A percentile compares a stretch with the other conserved stretches of the same genome.
Conservation (phyloP, 2,888 invertebrate genomes). For the Rotaria sp. region DNA sequence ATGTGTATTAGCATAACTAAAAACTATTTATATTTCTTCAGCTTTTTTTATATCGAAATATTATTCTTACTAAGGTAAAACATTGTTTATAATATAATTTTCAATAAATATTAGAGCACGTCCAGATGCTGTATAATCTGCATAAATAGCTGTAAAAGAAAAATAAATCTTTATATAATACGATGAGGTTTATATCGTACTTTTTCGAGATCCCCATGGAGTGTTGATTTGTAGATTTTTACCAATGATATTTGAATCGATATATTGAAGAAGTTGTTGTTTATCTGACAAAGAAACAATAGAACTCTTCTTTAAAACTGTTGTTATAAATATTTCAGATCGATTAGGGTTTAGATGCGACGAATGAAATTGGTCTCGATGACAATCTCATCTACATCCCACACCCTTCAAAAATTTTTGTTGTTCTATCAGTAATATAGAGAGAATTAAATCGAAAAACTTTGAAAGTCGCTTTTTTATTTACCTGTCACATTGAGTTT, state of each 20-base stretch:
- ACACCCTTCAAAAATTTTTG: no score
- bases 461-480: no score
- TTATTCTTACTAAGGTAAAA: not conserved
- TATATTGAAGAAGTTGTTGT: not conserved
- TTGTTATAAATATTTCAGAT: no score
- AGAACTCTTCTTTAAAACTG: no score
- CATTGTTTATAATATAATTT: slow-evolving; percentile 11
- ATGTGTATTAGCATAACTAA: slow-evolving; percentile 45
- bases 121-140: slow-evolving; percentile 42
- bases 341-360: no score
- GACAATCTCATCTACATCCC: no score
- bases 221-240: not conserved
- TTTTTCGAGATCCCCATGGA: not conserved
- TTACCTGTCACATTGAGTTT: no score
- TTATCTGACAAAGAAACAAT: no score
- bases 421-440: no score
- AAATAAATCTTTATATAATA: fast-evolving
- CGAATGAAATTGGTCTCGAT: no score
- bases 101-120: slow-evolving; percentile 33
- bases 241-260: not conserved
- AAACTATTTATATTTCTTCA: not conserved
- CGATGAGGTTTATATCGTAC: not conserved
- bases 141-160: slow-evolving; percentile 33
- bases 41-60: not conserved
- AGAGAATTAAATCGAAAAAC: no score